Conservation (phyloP, 2,888 invertebrate species). For the Pollenia angustigena region DNA sequence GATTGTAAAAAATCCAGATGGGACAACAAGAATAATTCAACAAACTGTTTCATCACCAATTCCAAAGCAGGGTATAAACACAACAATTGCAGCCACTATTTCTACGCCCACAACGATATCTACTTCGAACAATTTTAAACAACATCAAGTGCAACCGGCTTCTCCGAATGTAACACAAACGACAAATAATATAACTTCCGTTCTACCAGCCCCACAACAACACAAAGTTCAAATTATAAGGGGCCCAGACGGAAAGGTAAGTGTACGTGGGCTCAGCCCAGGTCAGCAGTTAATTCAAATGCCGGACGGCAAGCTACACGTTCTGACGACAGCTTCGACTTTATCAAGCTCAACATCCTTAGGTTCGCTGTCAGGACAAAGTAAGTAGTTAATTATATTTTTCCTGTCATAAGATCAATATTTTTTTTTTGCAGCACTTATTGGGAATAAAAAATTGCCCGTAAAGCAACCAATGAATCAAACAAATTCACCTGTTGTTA, state of each 20-base stretch:
- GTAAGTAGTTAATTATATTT: conserved; percentile 71
- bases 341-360: conserved; percentile 72
- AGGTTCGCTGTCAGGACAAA: conserved; percentile 62
- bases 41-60: conserved; percentile 86
- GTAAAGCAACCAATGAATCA: conserved; percentile 69
- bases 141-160: conserved; percentile 86
- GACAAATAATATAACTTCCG: conserved; percentile 82
- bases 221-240: conserved; percentile 96
- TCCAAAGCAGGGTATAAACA: conserved; percentile 84
- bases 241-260: conserved; percentile 95
- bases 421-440: conserved; percentile 43
- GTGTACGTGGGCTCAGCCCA: conserved; percentile 95
- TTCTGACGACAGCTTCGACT: conserved; percentile 85
- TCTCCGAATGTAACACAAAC: conserved; percentile 77
- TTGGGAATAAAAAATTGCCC: conserved; percentile 73
- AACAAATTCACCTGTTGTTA: conserved; percentile 75
- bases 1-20: conserved; percentile 86
- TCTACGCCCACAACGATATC: conserved; percentile 21
- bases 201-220: conserved; percentile 85
- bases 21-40: conserved; percentile 88
- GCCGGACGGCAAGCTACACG: conserved; percentile 96
- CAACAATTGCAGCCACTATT: conserved; percentile 87
- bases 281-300: conserved; percentile 97
- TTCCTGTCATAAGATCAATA: neutral
- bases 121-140: conserved; percentile 84